These are phyloP conservation scores for Micoletzkya japonica DNA, from an alignment of 2,888 invertebrate species.

Conservation along the genomic window DNA sequence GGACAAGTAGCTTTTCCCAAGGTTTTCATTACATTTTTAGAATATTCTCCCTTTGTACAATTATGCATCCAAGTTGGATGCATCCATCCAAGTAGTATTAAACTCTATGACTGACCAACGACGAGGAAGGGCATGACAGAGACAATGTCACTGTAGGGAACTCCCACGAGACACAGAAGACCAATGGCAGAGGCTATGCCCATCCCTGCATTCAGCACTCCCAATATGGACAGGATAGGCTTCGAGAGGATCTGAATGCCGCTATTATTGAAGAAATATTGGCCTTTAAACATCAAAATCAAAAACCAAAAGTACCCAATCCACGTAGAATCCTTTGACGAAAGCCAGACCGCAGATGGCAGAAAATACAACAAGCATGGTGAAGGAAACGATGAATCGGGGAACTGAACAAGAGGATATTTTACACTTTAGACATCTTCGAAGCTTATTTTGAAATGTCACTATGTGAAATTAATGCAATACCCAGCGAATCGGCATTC, in stretches of 20 bases:
- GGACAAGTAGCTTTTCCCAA: not conserved
- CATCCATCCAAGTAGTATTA: not conserved
- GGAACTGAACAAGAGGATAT: slow-evolving; percentile 49
- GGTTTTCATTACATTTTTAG: not conserved
- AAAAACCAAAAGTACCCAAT: slow-evolving; percentile 53
- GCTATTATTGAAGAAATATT: slow-evolving; percentile 67
- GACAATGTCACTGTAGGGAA: slow-evolving; percentile 91
- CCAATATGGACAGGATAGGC: slow-evolving; percentile 85
- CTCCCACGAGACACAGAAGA: slow-evolving; percentile 82
- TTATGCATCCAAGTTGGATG: not conserved
- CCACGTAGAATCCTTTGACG: slow-evolving; percentile 76
- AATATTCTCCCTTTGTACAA: not conserved
- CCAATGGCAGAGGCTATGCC: slow-evolving; percentile 88
- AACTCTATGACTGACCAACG: slow-evolving; percentile 82
- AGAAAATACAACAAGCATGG: slow-evolving; percentile 57
- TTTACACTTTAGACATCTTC: not conserved
- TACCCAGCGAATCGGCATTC: slow-evolving; percentile 77
- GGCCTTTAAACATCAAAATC: no score
- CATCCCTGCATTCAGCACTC: slow-evolving; percentile 87
- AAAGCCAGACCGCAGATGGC: slow-evolving; percentile 69
- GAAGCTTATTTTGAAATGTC: not conserved
- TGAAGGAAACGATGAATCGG: slow-evolving; percentile 58
- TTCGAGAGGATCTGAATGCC: slow-evolving; percentile 71
- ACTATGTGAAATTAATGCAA: not conserved
- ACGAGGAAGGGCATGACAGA: slow-evolving; percentile 91